These are phyloP conservation scores for Phylloscopus collybita DNA, from an alignment of 2,797 vertebrate genomes.

Conservation along the genomic window DNA sequence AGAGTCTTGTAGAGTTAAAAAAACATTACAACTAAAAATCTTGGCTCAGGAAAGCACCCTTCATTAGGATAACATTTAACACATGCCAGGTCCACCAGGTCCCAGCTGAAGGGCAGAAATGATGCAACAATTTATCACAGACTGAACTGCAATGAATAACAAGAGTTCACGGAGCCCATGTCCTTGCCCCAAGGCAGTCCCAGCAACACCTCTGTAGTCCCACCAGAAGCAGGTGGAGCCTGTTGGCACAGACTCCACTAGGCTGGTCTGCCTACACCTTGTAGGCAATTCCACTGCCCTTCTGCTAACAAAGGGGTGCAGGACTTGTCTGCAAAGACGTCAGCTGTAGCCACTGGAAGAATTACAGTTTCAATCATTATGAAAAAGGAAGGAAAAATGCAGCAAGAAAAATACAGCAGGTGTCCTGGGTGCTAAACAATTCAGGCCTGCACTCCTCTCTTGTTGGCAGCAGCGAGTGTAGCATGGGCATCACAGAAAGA, in stretches of 20 bases:
- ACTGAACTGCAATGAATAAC: neutral
- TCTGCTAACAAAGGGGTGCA: neutral
- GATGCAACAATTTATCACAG: neutral
- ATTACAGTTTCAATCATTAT: neutral
- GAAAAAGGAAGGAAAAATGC: neutral
- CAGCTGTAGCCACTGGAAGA: neutral
- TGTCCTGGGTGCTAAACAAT: conserved; percentile 4
- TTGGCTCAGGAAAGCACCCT: neutral
- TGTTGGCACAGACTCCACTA: neutral
- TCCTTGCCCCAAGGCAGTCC: neutral
- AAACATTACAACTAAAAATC: neutral
- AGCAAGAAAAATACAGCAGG: rapidly evolving
- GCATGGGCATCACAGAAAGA: neutral
- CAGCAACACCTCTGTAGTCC: neutral
- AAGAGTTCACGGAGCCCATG: neutral
- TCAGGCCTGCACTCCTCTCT: neutral
- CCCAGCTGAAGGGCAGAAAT: neutral
- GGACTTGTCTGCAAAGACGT: neutral
- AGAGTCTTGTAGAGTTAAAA: neutral
- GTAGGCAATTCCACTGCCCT: neutral
- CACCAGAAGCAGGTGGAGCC: neutral
- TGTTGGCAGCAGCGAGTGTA: rapidly evolving
- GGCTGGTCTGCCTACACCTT: neutral
- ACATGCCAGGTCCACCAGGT: neutral
- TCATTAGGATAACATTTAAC: neutral